phyloP scores from a whole-genome alignment of 2,113 vertebrate species.

The Oriolus oriolus region DNA sequence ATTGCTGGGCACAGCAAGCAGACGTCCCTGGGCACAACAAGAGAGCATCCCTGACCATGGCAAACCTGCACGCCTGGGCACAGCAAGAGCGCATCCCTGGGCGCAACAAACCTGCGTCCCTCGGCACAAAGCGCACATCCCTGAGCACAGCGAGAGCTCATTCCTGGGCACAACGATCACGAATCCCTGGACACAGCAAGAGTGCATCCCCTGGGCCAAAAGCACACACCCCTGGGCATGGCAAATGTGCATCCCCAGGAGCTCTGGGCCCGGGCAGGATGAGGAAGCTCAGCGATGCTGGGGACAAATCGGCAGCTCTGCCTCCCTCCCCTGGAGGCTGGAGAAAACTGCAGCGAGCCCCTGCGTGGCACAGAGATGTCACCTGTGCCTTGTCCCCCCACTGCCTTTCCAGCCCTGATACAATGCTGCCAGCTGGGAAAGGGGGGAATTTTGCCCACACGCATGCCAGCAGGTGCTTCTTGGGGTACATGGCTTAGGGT shows the following conservation, averaged over 20 bases:
- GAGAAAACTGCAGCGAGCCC: conserved; percentile 13
- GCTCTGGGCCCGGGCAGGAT: neutral
- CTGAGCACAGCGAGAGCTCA: neutral
- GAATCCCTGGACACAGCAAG: neutral
- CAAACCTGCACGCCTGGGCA: neutral
- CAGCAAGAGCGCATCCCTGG: too few species aligned
- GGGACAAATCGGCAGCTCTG: conserved; percentile 14
- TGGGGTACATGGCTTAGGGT: rapidly evolving
- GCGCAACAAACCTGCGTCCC: neutral
- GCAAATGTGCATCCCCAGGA: neutral
- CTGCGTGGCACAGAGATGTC: neutral
- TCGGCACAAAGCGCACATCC: neutral
- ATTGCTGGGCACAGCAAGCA: neutral
- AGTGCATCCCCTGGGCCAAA: neutral
- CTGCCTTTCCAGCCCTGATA: neutral
- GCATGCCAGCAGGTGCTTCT: neutral
- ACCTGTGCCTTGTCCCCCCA: neutral
- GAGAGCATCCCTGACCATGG: neutral
- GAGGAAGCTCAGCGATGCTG: neutral
- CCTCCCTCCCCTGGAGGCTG: conserved; percentile 61
- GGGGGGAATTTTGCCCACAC: neutral
- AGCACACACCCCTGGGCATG: neutral
- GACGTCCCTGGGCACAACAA: neutral
- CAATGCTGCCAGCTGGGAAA: neutral
- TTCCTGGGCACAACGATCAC: neutral